Percentiles rank a stretch among this genome's conserved stretches.
Evolutionary conservation across 2,888 invertebrate genomes (phyloP).

Genomic region (Asteroscopus sphinx): DNA sequence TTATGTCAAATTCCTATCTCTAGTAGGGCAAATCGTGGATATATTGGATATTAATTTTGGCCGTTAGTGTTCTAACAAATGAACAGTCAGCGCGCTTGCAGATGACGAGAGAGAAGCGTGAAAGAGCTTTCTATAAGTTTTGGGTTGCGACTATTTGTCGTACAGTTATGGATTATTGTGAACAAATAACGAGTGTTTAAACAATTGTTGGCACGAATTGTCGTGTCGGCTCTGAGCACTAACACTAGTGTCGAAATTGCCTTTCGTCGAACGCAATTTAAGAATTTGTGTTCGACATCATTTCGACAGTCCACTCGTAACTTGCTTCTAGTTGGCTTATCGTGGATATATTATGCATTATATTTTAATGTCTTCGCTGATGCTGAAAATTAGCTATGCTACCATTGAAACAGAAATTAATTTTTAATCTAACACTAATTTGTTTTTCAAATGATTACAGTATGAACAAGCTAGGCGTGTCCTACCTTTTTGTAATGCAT

Average conservation of each 20-base stretch:
- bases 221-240: conserved; percentile 65
- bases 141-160: conserved; percentile 34
- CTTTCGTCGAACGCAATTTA: conserved; percentile 76
- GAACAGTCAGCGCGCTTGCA: background rate
- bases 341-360: conserved; percentile 61
- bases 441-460: conserved; percentile 5
- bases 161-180: conserved; percentile 45
- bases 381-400: conserved; percentile 41
- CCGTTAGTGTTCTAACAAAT: conserved; percentile 3
- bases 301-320: conserved; percentile 68
- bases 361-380: conserved; percentile 60
- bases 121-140: conserved; percentile 22
- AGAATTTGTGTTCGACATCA: conserved; percentile 70
- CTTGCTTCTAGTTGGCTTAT: conserved; percentile 58
- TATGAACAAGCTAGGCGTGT: conserved; percentile 1
- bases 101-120: background rate
- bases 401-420: conserved; percentile 16
- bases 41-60: too few species aligned
- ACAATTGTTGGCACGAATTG: conserved; percentile 64
- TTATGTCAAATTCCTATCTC: too few species aligned
- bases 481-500: background rate
- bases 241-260: conserved; percentile 67
- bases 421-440: conserved; percentile 26
- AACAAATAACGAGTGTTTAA: conserved; percentile 55
- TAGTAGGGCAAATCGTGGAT: too few species aligned